Base-by-base conservation (phyloP, 1,140 invertebrate species). In the Micrasema minimum region DNA sequence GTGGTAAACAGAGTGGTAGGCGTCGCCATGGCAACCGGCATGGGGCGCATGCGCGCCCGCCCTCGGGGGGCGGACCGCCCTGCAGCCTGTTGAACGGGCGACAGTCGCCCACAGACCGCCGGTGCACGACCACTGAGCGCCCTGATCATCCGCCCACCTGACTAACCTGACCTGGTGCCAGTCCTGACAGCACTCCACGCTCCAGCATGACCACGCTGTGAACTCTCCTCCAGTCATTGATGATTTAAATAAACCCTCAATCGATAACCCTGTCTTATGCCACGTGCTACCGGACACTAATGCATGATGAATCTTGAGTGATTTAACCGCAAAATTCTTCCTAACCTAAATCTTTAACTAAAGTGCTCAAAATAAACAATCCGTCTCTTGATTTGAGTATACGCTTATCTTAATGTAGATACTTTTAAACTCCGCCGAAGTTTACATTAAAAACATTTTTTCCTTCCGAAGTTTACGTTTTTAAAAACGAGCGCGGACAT, bases 71-170 rank as follows among this genome's bases (percentile, higher is more conserved):
- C 82, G 78, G 80, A 79, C 57, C 77, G 48, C 73, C 55, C 65
- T 71, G 69, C 79, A 79, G 81, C 82, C 83, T 85, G 83, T 85
- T 84, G 82, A 82, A 81, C 62, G 12, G 35, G 51, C 46, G 67
- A 72, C 73, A 75, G 75, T 74, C 70, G 67, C 62, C 59, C 50
- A 12, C 43, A 66, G 74, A 65, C 59, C 70, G 71, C 57, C 74
- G 59, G 67, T 75, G 70, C 46, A 45, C 61, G 55, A 51, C 73
- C 66, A 72, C 73, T 75, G 77, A 78, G 46, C 64, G 48, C 46
- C n/a, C 57, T 62, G 37, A 43, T 62, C 57, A 23, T 45, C 41
- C 57, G 57, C 57, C 57, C 79, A 78, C 82, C n/a, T n/a, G n/a
- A n/a, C n/a, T n/a, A n/a, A n/a, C n/a, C n/a, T n/a, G n/a, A n/a